Conservation (phyloP, 2,888 invertebrate genomes). For the Rutpela maculata region DNA sequence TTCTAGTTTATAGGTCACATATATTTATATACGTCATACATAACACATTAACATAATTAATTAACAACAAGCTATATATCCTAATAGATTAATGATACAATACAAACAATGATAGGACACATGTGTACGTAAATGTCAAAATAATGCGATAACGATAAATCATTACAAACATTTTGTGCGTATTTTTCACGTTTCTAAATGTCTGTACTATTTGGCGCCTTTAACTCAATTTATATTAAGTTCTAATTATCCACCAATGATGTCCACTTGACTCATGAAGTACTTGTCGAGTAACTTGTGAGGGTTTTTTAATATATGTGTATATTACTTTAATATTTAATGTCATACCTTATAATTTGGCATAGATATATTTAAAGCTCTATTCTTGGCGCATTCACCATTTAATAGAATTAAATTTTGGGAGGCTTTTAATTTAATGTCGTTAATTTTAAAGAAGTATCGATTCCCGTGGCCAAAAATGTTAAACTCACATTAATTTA, state of each 20-base stretch:
- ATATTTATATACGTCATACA: no score
- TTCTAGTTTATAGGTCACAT: no score
- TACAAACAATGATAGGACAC: conserved; percentile 20
- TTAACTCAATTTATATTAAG: background rate
- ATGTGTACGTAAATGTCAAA: background rate
- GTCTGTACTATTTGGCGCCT: background rate
- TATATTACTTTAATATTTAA: no score
- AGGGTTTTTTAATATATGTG: no score
- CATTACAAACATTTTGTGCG: background rate
- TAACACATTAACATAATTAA: background rate
- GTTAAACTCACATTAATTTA: no score
- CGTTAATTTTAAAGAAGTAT: no score
- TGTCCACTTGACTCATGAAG: background rate
- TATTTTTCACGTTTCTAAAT: background rate
- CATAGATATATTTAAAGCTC: background rate
- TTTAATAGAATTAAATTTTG: background rate
- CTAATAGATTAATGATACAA: conserved; percentile 19
- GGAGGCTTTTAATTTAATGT: no score
- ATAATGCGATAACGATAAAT: background rate
- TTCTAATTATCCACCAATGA: background rate
- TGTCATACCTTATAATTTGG: background rate
- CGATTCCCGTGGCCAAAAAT: no score
- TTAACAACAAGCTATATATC: conserved; percentile 9
- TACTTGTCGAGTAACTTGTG: no score
- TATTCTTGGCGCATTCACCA: background rate